Conservation (phyloP, 2,113 vertebrate species). For the Mormyrus iriodes region DNA sequence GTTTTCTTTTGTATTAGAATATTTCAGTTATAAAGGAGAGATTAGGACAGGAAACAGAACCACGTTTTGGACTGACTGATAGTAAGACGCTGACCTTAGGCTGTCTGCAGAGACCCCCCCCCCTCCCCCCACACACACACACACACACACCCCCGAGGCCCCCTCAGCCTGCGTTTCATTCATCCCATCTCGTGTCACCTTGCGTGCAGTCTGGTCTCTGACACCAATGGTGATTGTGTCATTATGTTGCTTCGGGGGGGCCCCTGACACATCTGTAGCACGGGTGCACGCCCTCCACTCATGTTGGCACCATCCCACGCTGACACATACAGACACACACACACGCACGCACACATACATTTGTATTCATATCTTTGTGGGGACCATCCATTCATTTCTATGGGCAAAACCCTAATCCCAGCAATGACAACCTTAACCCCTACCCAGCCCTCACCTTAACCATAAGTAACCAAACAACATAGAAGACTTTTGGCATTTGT, state of each 20-base stretch:
- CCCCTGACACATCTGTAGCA: conserved; percentile 11
- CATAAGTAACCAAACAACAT: too few species aligned
- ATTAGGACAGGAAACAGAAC: background rate
- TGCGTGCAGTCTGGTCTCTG: conserved; percentile 83
- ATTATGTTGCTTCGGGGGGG: conserved; percentile 60
- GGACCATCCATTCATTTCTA: too few species aligned
- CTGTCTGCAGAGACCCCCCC: background rate
- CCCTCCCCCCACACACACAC: too few species aligned
- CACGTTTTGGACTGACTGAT: background rate
- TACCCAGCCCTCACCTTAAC: too few species aligned
- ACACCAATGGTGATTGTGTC: conserved; percentile 90
- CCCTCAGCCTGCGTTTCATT: conserved; percentile 56
- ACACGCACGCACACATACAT: background rate
- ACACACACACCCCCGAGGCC: too few species aligned
- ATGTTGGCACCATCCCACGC: conserved; percentile 39
- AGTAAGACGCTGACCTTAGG: background rate
- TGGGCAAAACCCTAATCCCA: too few species aligned
- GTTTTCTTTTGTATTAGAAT: background rate
- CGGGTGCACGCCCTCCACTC: background rate
- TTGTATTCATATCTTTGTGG: conserved; percentile 20
- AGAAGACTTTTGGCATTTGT: too few species aligned
- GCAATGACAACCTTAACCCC: too few species aligned
- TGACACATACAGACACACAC: background rate
- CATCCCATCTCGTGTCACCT: conserved; percentile 77
- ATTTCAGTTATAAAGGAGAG: background rate